Conservation (phyloP, 2,797 vertebrate species). For the Urocyon cinereoargenteus region DNA sequence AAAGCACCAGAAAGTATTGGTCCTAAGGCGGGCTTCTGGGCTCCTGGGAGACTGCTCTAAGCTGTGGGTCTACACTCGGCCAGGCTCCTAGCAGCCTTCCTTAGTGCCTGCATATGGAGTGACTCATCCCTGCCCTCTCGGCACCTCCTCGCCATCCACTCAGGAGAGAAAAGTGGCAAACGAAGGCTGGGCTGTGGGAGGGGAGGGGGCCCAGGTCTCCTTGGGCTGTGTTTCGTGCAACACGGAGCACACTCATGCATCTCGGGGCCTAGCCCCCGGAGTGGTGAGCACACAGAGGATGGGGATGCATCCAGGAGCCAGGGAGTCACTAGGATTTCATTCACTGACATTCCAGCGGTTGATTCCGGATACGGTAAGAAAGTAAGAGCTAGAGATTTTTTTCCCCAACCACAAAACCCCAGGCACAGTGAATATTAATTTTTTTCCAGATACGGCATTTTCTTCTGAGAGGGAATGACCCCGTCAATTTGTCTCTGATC, state of each 20-base stretch:
- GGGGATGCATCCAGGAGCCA: rapidly evolving
- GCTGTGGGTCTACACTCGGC: not conserved
- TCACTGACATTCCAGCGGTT: rapidly evolving
- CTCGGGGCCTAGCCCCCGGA: not conserved
- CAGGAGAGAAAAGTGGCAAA: not conserved
- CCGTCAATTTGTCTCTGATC: not conserved
- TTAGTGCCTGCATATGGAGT: rapidly evolving
- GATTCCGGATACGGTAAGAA: not conserved
- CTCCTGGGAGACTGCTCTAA: rapidly evolving
- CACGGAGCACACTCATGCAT: rapidly evolving
- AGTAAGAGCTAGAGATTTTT: no score
- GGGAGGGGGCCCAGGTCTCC: rapidly evolving
- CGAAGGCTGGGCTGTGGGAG: no score
- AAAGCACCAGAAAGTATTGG: rapidly evolving
- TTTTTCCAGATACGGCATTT: not conserved
- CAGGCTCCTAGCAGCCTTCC: rapidly evolving
- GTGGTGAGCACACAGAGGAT: rapidly evolving
- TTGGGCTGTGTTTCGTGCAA: not conserved
- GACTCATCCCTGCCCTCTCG: no score
- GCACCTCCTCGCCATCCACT: no score
- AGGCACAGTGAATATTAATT: no score
- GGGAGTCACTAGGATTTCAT: rapidly evolving
- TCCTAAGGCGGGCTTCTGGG: rapidly evolving
- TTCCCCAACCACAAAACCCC: not conserved
- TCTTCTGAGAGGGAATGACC: no score